Evolutionary conservation across 2,797 vertebrate genomes (phyloP).

Genomic region (Synanceia verrucosa): DNA sequence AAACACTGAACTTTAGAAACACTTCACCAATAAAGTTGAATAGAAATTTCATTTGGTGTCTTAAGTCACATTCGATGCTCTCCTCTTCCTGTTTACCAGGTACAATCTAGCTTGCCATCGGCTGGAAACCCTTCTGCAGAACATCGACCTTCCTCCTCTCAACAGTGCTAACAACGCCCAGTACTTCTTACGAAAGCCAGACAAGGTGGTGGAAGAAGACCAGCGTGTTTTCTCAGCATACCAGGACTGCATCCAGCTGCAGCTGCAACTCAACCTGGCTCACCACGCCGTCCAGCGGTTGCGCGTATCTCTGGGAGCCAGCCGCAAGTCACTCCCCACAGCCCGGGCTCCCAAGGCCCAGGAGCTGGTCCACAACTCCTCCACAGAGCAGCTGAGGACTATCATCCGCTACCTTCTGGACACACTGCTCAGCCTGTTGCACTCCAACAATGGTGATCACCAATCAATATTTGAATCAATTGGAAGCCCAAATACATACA

Average conservation of each 20-base stretch:
- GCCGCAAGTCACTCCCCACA: slow-evolving; percentile 84
- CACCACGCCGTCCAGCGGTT: slow-evolving; percentile 97
- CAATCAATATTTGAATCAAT: too few species aligned
- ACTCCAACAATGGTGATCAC: slow-evolving; percentile 93
- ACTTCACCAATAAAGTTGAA: background rate
- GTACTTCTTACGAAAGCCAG: slow-evolving; percentile 97
- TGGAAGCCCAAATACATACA: too few species aligned
- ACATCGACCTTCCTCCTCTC: slow-evolving; percentile 96
- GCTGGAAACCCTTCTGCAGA: slow-evolving; percentile 96
- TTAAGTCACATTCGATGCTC: background rate
- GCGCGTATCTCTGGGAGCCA: slow-evolving; percentile 92
- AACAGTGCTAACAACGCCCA: slow-evolving; percentile 99
- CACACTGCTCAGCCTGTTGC: slow-evolving; percentile 96
- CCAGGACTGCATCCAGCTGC: slow-evolving; percentile 98
- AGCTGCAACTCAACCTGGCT: slow-evolving; percentile 96
- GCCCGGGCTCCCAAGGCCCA: slow-evolving; percentile 69
- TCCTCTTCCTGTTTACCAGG: slow-evolving; percentile 67
- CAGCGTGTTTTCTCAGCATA: slow-evolving; percentile 98
- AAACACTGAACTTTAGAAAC: background rate
- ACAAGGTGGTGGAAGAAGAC: slow-evolving; percentile 98
- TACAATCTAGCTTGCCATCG: slow-evolving; percentile 98
- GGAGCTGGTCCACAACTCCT: slow-evolving; percentile 92
- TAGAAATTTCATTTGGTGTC: background rate
- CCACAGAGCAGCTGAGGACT: slow-evolving; percentile 96
- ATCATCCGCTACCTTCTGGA: slow-evolving; percentile 97